These are phyloP conservation scores for Eulemur coronatus DNA, from an alignment of 2,797 vertebrate genomes.

Conservation along the genomic window DNA sequence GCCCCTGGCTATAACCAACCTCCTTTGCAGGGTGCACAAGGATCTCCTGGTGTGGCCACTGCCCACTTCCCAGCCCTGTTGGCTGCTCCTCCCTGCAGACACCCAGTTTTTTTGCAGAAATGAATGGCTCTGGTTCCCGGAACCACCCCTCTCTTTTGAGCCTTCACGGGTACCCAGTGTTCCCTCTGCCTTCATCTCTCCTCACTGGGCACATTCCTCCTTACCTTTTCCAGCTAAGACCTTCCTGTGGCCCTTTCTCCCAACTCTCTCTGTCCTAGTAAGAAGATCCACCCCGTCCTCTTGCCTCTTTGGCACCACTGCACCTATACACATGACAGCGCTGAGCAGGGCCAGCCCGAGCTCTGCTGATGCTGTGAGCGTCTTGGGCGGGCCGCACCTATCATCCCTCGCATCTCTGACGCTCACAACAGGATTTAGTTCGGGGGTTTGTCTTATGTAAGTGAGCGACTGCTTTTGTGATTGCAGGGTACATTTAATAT, in stretches of 20 bases:
- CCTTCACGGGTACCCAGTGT: not conserved
- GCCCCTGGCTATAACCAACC: not conserved
- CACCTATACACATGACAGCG: not conserved
- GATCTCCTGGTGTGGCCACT: not conserved
- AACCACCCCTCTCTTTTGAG: not conserved
- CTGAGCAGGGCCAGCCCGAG: rapidly evolving
- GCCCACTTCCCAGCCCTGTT: not conserved
- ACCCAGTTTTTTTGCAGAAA: not conserved
- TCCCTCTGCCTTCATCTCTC: not conserved
- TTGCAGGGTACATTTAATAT: not conserved
- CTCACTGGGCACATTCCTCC: not conserved
- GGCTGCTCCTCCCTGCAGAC: not conserved
- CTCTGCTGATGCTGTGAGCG: not conserved
- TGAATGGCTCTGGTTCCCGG: not conserved
- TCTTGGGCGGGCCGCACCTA: not conserved
- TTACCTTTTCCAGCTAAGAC: not conserved
- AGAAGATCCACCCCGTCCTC: not conserved
- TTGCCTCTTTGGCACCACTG: not conserved
- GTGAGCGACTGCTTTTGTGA: not conserved
- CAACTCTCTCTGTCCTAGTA: not conserved
- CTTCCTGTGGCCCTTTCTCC: not conserved
- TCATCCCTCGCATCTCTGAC: not conserved
- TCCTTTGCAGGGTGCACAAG: not conserved
- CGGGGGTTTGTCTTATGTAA: not conserved
- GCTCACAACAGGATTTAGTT: not conserved